Evolutionary conservation across 2,888 invertebrate genomes (phyloP).

Genomic region (Acronicta aceris): DNA sequence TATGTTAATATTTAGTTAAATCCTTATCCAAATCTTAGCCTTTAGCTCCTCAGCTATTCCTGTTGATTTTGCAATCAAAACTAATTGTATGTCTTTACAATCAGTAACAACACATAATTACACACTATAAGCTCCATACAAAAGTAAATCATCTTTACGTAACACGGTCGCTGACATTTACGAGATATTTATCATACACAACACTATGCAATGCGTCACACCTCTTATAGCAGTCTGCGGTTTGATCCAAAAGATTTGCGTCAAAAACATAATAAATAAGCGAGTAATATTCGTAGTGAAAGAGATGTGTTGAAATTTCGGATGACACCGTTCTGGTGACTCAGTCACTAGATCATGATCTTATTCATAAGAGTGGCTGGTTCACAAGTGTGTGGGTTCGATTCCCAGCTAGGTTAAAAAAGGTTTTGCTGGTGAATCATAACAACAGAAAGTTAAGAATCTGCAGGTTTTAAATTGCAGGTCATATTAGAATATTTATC

Average conservation of each 20-base stretch:
- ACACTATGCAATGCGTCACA: slow-evolving; percentile 40
- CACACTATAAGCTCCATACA: background rate
- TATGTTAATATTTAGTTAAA: no score
- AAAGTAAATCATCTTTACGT: slow-evolving; percentile 11
- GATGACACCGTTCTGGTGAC: slow-evolving; percentile 34
- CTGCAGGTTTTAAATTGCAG: no score
- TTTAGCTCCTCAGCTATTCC: no score
- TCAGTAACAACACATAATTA: background rate
- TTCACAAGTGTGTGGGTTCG: no score
- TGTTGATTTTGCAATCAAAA: no score
- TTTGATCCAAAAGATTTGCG: slow-evolving; percentile 30
- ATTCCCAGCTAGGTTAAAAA: no score
- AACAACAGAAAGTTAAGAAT: no score
- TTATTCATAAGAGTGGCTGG: no score
- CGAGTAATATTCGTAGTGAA: slow-evolving; percentile 3
- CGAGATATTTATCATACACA: slow-evolving; percentile 18
- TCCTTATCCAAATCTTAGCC: no score
- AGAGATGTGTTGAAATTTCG: slow-evolving; percentile 44
- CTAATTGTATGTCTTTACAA: background rate
- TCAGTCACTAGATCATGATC: background rate
- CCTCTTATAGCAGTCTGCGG: slow-evolving; percentile 11
- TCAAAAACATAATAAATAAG: slow-evolving; percentile 46
- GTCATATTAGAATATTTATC: no score
- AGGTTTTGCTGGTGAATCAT: no score
- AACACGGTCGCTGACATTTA: slow-evolving; percentile 15